A percentile compares a stretch with the other conserved stretches of the same genome.
Evolutionary conservation across 2,797 vertebrate species (phyloP).

Genomic region (Poeciliopsis paucimaculata): DNA sequence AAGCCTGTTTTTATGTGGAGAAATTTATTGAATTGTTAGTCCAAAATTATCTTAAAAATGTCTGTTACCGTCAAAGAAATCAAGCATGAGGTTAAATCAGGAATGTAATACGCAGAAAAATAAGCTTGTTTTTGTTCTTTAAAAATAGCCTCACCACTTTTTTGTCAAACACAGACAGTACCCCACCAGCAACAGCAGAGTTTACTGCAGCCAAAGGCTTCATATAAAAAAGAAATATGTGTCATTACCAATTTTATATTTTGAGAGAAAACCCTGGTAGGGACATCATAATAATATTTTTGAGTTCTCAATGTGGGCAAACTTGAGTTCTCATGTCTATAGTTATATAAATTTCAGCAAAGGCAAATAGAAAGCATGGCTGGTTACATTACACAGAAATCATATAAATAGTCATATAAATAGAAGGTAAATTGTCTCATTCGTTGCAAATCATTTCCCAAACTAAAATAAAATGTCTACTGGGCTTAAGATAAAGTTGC

Average conservation of each 20-base stretch:
- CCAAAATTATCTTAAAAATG: background rate
- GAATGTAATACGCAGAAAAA: background rate
- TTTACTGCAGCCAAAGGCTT: background rate
- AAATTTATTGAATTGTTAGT: background rate
- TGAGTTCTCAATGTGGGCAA: background rate
- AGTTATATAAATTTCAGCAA: background rate
- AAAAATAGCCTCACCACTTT: too few relatives aligned
- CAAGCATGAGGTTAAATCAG: background rate
- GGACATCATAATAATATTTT: background rate
- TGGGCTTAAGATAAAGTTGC: background rate
- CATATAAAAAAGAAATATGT: background rate
- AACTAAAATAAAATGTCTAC: background rate
- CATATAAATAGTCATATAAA: background rate
- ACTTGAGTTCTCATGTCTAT: background rate
- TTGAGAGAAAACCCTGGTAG: background rate
- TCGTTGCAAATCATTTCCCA: background rate
- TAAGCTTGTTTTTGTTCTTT: too few relatives aligned
- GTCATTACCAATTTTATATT: background rate
- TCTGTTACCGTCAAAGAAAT: background rate
- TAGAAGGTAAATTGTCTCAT: background rate
- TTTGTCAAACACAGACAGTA: background rate
- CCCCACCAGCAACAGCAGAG: background rate
- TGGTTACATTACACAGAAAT: background rate
- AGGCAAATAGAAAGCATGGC: background rate
- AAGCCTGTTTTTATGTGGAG: background rate